phyloP scores from a whole-genome alignment of 2,797 vertebrate genomes.

The Morus bassanus region DNA sequence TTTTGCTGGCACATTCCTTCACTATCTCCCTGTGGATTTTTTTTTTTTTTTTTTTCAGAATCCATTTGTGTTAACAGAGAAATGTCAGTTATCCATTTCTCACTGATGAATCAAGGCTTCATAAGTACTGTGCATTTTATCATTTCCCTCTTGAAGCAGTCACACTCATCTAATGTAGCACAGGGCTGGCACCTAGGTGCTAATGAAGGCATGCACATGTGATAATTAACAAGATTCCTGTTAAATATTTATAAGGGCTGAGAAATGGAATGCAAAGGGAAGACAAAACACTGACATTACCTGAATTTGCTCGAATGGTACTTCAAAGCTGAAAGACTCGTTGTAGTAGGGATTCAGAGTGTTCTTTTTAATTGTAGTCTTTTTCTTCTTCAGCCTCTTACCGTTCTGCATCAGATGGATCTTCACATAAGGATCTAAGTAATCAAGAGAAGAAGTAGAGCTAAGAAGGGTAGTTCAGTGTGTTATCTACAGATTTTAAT shows the following conservation, averaged over 20 bases:
- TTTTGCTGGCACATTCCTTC: constrained; percentile 2
- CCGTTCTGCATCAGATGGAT: constrained; percentile 99
- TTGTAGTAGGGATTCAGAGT: constrained; percentile 99
- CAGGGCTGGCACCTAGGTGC: constrained; percentile 32
- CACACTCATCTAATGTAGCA: constrained; percentile 26
- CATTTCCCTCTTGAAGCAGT: constrained; percentile 53
- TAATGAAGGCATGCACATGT: constrained; percentile 53
- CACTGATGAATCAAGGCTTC: constrained; percentile 46
- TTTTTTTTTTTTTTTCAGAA: constrained; percentile 7
- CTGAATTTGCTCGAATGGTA: constrained; percentile 99
- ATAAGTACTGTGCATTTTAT: constrained; percentile 39
- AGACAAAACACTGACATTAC: constrained; percentile 74
- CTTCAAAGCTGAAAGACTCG: constrained; percentile 99
- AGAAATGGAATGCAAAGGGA: constrained; percentile 31
- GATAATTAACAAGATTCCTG: constrained; percentile 40
- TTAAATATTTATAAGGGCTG: constrained; percentile 54
- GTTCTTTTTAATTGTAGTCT: constrained; percentile 99
- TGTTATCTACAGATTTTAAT: background rate
- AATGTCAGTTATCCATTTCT: constrained; percentile 48
- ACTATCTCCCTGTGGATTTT: background rate
- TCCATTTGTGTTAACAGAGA: constrained; percentile 48
- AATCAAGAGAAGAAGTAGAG: constrained; percentile 26
- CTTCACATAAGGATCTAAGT: constrained; percentile 96
- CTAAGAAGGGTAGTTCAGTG: background rate
- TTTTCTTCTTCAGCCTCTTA: constrained; percentile 99